Conservation (phyloP, 1,140 invertebrate genomes). For the Dendrolimus punctatus region DNA sequence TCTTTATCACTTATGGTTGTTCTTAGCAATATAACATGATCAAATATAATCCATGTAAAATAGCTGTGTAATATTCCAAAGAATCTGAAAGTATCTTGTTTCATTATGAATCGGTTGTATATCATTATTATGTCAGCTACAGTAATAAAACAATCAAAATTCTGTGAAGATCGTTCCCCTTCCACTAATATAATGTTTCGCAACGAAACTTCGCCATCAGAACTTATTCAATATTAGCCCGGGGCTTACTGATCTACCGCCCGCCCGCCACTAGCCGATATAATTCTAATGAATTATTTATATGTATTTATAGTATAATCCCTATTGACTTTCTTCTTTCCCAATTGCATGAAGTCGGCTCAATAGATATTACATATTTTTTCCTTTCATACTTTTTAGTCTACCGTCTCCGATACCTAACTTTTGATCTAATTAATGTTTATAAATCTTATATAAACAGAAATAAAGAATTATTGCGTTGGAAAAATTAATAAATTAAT, state of each 20-base stretch:
- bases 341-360: constrained; percentile 1
- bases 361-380: no score
- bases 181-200: constrained; percentile 63
- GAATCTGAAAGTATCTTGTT: no score
- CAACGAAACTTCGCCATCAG: constrained; percentile 47
- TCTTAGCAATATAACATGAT: no score
- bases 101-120: neutral
- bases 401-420: no score
- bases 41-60: no score
- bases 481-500: no score
- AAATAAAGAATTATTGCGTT: no score
- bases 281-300: constrained; percentile 36
- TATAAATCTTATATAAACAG: no score
- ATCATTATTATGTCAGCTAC: neutral
- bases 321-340: constrained; percentile 21
- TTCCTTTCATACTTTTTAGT: no score
- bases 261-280: constrained; percentile 22
- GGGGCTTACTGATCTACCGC: constrained; percentile 16
- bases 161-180: constrained; percentile 35
- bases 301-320: constrained; percentile 7
- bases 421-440: no score
- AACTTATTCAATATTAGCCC: constrained; percentile 64
- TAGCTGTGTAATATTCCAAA: no score
- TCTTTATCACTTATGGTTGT: no score
- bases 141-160: constrained; percentile 44